Evolutionary conservation across 2,888 invertebrate genomes (phyloP).

Genomic region (Scaptomyza reducta): DNA sequence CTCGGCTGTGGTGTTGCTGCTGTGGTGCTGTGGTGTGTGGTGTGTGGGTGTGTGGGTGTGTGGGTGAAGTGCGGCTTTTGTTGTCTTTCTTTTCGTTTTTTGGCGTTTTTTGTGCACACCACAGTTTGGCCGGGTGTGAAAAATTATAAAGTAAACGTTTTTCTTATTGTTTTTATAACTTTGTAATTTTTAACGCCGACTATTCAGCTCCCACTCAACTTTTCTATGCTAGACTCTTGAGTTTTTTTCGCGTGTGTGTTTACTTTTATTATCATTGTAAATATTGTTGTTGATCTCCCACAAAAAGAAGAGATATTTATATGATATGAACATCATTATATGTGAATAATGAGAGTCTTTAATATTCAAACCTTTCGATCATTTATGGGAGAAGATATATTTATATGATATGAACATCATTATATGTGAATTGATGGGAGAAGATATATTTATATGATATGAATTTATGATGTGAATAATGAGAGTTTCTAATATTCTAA

Average conservation of each 20-base stretch:
- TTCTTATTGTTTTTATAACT: slow-evolving; percentile 77
- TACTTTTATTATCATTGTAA: slow-evolving; percentile 9
- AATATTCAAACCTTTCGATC: too few relatives aligned
- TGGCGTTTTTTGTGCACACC: slow-evolving; percentile 1
- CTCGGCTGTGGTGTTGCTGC: not conserved
- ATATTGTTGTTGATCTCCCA: slow-evolving; percentile 11
- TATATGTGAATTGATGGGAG: not conserved
- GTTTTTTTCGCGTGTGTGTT: slow-evolving; percentile 2
- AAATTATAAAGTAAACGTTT: slow-evolving; percentile 76
- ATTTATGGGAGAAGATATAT: not conserved
- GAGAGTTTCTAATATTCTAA: too few relatives aligned
- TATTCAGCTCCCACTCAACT: not conserved
- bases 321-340: not conserved
- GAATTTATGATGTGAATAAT: not conserved
- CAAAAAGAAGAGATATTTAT: not conserved
- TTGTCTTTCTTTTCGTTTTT: slow-evolving; percentile 3
- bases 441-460: not conserved
- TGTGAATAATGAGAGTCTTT: not conserved
- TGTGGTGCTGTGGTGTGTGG: slow-evolving; percentile 3
- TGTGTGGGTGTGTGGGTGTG: slow-evolving; percentile 3
- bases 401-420: not conserved
- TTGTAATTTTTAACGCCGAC: slow-evolving; percentile 63
- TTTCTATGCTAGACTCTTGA: not conserved
- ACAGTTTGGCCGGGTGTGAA: slow-evolving; percentile 53
- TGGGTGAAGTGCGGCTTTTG: slow-evolving; percentile 4